Evolutionary conservation across 2,113 vertebrate species (phyloP).

Genomic region (Telmatochromis sp.): DNA sequence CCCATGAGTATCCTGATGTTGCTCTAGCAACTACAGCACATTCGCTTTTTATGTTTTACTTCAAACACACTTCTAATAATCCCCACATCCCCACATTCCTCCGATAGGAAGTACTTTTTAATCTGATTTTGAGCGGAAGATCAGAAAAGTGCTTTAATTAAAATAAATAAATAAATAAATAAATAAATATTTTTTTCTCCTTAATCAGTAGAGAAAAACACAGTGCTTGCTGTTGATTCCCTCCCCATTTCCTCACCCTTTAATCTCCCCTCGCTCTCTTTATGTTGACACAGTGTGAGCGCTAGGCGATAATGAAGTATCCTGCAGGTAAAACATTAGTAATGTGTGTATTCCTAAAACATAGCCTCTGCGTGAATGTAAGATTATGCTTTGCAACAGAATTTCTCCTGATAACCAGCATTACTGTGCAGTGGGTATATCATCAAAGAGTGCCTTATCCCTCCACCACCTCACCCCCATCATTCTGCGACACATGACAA

Average conservation of each 20-base stretch:
- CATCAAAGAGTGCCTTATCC: constrained; percentile 40
- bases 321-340: constrained; percentile 10
- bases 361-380: background rate
- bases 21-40: background rate
- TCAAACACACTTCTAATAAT: background rate
- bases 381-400: background rate
- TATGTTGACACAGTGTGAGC: background rate
- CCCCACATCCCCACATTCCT: background rate
- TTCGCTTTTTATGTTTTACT: background rate
- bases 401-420: constrained; percentile 18
- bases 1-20: background rate
- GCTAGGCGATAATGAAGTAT: background rate
- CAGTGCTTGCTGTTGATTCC: background rate
- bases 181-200: background rate
- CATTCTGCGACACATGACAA: constrained; percentile 27
- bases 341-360: background rate
- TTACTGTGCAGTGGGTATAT: constrained; percentile 19
- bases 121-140: background rate
- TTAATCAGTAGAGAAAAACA: background rate
- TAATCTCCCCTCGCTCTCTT: background rate
- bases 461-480: background rate
- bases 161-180: background rate
- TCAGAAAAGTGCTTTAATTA: background rate
- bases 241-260: background rate
- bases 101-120: background rate